Evolutionary conservation across 1,140 invertebrate genomes (phyloP).

Genomic region (Drosophila biarmipes): DNA sequence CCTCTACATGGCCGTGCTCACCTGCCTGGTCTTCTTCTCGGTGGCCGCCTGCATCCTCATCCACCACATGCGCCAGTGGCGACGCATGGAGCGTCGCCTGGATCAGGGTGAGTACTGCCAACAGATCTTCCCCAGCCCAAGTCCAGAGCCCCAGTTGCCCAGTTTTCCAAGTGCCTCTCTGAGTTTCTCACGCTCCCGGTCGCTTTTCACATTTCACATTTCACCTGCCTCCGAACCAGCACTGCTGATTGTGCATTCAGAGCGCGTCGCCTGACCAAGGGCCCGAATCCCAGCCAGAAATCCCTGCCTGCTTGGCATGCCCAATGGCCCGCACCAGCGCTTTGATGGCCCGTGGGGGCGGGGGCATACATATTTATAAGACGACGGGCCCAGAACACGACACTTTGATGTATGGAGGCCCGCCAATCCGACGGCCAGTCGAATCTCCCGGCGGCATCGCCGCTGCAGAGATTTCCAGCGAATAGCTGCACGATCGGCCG

Average conservation of each 20-base stretch:
- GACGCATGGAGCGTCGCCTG: conserved; percentile 86
- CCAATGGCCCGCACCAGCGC: neutral
- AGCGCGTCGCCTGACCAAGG: conserved; percentile 28
- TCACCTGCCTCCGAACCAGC: conserved; percentile 2
- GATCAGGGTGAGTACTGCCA: conserved; percentile 85
- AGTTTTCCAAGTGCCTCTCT: neutral
- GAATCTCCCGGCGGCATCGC: conserved; percentile 29
- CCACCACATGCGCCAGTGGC: conserved; percentile 88
- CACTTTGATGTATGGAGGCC: conserved; percentile 69
- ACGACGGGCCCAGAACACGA: conserved; percentile 58
- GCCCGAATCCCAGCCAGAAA: conserved; percentile 7
- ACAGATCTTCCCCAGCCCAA: too few species aligned
- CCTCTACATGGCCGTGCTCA: conserved; percentile 86
- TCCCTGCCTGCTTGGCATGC: conserved; percentile 25
- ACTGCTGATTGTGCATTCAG: conserved; percentile 37
- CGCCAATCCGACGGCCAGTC: neutral
- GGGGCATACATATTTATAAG: conserved; percentile 68
- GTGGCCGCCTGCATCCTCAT: conserved; percentile 87
- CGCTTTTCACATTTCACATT: conserved; percentile 10
- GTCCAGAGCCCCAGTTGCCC: neutral
- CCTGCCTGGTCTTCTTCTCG: conserved; percentile 88
- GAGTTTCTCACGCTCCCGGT: conserved; percentile 60
- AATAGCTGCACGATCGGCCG: conserved; percentile 53
- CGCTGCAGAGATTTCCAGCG: conserved; percentile 41
- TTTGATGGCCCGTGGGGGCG: neutral